Evolutionary conservation across 2,797 vertebrate species (phyloP).

Genomic region (Megaceryle alcyon): DNA sequence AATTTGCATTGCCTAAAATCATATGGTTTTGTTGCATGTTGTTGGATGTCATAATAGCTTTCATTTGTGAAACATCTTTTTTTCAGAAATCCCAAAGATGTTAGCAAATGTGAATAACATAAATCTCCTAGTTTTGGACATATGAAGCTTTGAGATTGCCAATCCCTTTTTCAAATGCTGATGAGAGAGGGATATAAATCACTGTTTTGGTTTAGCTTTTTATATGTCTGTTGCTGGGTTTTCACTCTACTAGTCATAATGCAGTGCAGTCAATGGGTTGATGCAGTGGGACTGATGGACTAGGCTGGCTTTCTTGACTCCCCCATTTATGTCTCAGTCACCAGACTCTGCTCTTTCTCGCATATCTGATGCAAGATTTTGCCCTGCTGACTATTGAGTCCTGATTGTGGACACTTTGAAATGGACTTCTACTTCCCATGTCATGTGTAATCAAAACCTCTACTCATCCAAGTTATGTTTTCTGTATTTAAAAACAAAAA

Average conservation of each 20-base stretch:
- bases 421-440: not conserved
- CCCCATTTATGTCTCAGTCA: not conserved
- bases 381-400: not conserved
- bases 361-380: not conserved
- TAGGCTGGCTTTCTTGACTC: not conserved
- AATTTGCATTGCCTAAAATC: not conserved
- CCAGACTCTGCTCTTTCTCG: not conserved
- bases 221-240: not conserved
- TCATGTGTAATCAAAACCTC: not conserved
- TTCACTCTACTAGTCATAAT: not conserved
- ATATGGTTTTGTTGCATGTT: not conserved
- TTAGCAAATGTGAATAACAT: not conserved
- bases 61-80: not conserved
- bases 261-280: fast-evolving
- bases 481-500: slow-evolving; percentile 7
- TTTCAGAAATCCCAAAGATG: not conserved
- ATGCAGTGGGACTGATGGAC: not conserved
- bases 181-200: not conserved
- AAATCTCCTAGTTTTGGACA: not conserved
- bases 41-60: not conserved
- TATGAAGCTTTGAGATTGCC: not conserved
- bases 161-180: not conserved
- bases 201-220: not conserved
- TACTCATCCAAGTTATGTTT: not conserved
- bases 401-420: not conserved